A percentile compares a stretch with the other conserved stretches of the same genome.
These are phyloP conservation scores for Pristionchus mayeri DNA, from an alignment of 2,888 invertebrate species.

Conservation along the genomic window DNA sequence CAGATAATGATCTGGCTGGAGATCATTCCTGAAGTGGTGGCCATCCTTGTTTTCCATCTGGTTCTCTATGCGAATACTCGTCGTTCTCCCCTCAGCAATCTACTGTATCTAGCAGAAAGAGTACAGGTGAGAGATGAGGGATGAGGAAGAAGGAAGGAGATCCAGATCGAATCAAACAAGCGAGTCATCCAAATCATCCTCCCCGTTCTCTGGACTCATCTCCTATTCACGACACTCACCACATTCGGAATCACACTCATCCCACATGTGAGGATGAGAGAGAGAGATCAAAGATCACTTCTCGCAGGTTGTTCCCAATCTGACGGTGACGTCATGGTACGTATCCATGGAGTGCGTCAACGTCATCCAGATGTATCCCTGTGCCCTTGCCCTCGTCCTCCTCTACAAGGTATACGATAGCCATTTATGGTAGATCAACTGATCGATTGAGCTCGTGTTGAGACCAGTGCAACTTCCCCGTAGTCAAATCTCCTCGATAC, in stretches of 20 bases:
- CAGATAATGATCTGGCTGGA: slow-evolving; percentile 25
- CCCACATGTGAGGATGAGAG: background rate
- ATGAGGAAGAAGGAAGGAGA: background rate
- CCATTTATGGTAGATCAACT: background rate
- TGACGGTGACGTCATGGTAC: background rate
- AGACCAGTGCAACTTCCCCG: background rate
- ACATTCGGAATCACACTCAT: background rate
- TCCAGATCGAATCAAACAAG: slow-evolving; percentile 33
- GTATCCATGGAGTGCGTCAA: slow-evolving; percentile 10
- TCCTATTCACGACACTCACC: background rate
- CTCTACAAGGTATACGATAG: background rate
- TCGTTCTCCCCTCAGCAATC: background rate
- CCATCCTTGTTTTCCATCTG: background rate
- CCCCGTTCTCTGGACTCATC: slow-evolving; percentile 7
- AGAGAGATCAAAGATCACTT: slow-evolving; percentile 21
- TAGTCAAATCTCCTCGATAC: background rate
- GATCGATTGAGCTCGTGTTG: background rate
- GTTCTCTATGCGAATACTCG: background rate
- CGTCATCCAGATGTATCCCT: slow-evolving; percentile 11
- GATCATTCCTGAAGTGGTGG: background rate
- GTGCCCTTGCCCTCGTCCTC: background rate
- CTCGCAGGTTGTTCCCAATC: background rate
- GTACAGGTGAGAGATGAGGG: background rate
- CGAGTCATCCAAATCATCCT: slow-evolving; percentile 15
- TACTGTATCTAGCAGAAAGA: background rate